Base-by-base conservation (phyloP, 2,888 invertebrate species). In the Reticulitermes lucifugus region DNA sequence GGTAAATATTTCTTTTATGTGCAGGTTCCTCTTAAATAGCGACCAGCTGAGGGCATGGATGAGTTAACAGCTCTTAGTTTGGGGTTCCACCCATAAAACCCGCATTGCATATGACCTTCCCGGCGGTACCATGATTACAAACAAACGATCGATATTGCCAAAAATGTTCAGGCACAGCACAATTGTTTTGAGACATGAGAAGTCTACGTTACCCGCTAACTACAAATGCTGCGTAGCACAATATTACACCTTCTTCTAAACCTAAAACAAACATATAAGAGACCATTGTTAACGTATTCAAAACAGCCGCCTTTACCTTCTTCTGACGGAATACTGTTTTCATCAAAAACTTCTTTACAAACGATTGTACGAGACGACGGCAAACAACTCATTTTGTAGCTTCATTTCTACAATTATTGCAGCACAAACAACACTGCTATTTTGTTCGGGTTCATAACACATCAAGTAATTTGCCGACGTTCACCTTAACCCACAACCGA, bases 301-400 rank as follows among this genome's bases (percentile, higher is more conserved):
- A 84, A 85, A 75, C 80, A 71, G 73, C 79, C 22, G 59, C 91
- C 93, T 91, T 55, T 92, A 96, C 96, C 96, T 92, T 96, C 96
- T 88, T 94, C 94, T 75, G 96, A 96, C 88, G 96, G 96, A 90
- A 95, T 94, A 90, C 96, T 96, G 89, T 94, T 94, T 91, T 96
- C 96, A 91, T 96, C 96, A 91, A 96, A 96, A 87, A 96, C 94
- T 92, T 96, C 96, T 91, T 96, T 95, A 91, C 96, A 96, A 89
- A 95, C 94, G 88, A 96, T 92, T 87, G 92, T 92, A 29, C 87
- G 86, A 14, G 85, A 77, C 21, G 86, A 85, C 46, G 85, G 85
- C 73, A 86, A 87, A 85, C 77, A 82, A 79, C 87, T 87, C 87
- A 87, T 87, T 84, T 86, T 87, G 83, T 51, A 84, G 79, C 85